A percentile compares a stretch with the other conserved stretches of the same genome.
phyloP scores from a whole-genome alignment of 2,888 invertebrate species.

The Cynaeus angustus region DNA sequence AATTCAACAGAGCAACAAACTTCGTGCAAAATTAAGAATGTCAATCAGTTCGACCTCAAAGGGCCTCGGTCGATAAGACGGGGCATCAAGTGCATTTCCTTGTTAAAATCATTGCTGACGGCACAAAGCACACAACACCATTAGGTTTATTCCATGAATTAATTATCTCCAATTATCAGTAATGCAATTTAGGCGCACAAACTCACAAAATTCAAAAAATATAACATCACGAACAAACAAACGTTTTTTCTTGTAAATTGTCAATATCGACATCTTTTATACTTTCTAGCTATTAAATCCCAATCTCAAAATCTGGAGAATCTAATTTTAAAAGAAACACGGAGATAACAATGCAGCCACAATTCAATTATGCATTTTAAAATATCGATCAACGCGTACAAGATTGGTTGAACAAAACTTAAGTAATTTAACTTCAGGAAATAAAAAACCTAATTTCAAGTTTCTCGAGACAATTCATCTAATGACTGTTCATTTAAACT shows the following conservation, averaged over 20 bases:
- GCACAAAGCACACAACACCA: not conserved
- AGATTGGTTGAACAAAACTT: constrained; percentile 6
- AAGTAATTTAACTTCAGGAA: constrained; percentile 9
- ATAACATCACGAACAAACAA: constrained; percentile 14
- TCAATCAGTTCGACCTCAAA: constrained; percentile 21
- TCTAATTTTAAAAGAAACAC: not conserved
- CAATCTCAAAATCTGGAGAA: not conserved
- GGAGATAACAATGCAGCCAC: not conserved
- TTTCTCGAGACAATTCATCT: constrained; percentile 7
- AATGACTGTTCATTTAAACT: constrained; percentile 16
- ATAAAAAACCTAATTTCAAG: constrained; percentile 10
- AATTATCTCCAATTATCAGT: constrained; percentile 27
- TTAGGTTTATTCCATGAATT: not conserved
- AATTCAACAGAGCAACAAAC: constrained; percentile 14
- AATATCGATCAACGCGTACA: constrained; percentile 1
- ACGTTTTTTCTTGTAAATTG: not conserved
- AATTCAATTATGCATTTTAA: constrained; percentile 6
- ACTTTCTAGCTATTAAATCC: not conserved
- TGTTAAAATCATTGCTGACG: constrained; percentile 22
- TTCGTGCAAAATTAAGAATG: constrained; percentile 24
- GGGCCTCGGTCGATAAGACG: constrained; percentile 1
- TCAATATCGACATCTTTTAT: constrained; percentile 16
- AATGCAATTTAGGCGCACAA: constrained; percentile 12
- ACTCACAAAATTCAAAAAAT: constrained; percentile 7
- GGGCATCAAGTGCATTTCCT: constrained; percentile 35